These are phyloP conservation scores for Manduca sexta DNA, from an alignment of 1,140 invertebrate genomes.

Conservation along the genomic window DNA sequence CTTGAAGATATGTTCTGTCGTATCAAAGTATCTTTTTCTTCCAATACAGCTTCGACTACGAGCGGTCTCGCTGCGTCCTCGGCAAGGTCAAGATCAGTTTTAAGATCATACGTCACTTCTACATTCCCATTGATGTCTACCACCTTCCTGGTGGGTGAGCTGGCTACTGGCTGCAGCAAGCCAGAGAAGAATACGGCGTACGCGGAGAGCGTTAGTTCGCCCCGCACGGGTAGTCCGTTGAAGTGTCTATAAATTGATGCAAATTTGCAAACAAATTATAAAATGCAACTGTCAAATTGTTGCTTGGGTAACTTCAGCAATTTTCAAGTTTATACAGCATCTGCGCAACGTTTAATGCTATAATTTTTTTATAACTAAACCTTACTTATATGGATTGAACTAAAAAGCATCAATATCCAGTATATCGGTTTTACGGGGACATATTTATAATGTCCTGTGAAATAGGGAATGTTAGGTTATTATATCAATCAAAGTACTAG, in stretches of 20 bases:
- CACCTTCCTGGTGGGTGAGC: conserved; percentile 83
- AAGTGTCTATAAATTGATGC: conserved; percentile 51
- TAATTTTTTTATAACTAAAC: too few relatives aligned
- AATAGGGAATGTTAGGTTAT: too few relatives aligned
- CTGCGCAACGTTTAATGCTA: too few relatives aligned
- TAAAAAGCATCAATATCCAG: too few relatives aligned
- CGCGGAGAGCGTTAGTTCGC: conserved; percentile 83
- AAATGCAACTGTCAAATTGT: not conserved
- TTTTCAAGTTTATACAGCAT: too few relatives aligned
- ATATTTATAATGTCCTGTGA: too few relatives aligned
- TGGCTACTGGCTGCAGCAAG: conserved; percentile 85
- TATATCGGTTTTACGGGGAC: too few relatives aligned
- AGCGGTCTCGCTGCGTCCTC: conserved; percentile 85
- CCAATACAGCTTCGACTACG: conserved; percentile 84
- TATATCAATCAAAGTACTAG: too few relatives aligned
- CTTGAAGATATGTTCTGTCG: conserved; percentile 85
- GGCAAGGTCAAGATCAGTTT: conserved; percentile 81
- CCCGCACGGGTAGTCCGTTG: conserved; percentile 86
- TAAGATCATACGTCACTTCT: conserved; percentile 80
- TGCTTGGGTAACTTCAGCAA: too few relatives aligned
- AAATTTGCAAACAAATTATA: not conserved
- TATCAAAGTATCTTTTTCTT: conserved; percentile 85
- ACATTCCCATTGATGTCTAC: conserved; percentile 85
- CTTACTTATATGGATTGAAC: too few relatives aligned
- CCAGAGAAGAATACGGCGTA: conserved; percentile 85